phyloP scores from a whole-genome alignment of 2,888 invertebrate species.

The Trilocha varians region DNA sequence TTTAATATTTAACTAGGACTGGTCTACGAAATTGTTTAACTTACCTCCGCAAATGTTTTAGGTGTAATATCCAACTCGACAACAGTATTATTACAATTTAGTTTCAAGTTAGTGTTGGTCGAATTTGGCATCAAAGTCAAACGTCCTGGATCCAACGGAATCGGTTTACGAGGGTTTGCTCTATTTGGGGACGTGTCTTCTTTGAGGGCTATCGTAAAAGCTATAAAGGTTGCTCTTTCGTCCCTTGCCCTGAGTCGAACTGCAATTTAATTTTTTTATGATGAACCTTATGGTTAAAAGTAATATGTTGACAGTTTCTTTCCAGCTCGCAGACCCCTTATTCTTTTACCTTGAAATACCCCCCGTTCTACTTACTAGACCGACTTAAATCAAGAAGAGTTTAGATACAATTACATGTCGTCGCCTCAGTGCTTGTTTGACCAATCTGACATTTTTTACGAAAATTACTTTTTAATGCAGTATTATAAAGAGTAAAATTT shows the following conservation, averaged over 20 bases:
- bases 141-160: slow-evolving; percentile 33
- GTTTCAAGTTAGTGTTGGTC: slow-evolving; percentile 22
- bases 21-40: not conserved
- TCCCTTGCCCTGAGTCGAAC: slow-evolving; percentile 44
- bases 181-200: slow-evolving; percentile 39
- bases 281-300: no score
- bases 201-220: slow-evolving; percentile 49
- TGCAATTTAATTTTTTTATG: slow-evolving; percentile 20
- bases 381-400: no score
- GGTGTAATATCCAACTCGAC: slow-evolving; percentile 48
- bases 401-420: no score
- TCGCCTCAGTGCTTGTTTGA: no score
- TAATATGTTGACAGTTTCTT: no score
- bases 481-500: no score
- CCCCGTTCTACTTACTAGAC: no score
- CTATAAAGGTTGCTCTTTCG: slow-evolving; percentile 41
- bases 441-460: no score
- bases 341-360: no score
- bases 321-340: no score
- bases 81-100: slow-evolving; percentile 47
- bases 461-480: no score
- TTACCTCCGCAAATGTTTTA: slow-evolving; percentile 48
- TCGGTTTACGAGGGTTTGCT: slow-evolving; percentile 41
- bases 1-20: no score
- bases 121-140: slow-evolving; percentile 28